phyloP scores from a whole-genome alignment of 2,797 vertebrate genomes.

The Propithecus deckenii region DNA sequence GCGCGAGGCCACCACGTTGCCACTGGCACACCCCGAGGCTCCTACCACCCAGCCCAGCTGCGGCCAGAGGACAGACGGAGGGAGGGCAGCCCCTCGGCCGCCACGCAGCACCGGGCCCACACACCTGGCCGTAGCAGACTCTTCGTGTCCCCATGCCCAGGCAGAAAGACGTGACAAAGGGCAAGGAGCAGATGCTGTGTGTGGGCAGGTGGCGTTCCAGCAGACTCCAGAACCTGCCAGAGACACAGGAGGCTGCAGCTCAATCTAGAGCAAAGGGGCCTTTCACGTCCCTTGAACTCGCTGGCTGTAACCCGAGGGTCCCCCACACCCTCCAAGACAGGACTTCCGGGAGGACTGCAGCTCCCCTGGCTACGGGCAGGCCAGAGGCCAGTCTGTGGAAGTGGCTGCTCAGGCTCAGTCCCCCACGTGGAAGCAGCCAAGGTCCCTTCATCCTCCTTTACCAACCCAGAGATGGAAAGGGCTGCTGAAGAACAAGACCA shows the following conservation, averaged over 20 bases:
- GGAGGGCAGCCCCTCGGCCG: background rate
- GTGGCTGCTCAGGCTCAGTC: background rate
- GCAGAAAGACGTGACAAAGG: conserved; percentile 94
- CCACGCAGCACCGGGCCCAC: background rate
- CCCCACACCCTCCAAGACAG: background rate
- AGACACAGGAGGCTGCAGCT: background rate
- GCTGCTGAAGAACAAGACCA: background rate
- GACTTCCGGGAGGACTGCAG: rapidly evolving
- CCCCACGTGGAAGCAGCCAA: background rate
- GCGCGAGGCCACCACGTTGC: rapidly evolving
- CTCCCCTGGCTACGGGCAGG: rapidly evolving
- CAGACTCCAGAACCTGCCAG: conserved; percentile 92
- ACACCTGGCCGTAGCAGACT: conserved; percentile 91
- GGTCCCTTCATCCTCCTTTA: background rate
- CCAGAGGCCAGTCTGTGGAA: background rate
- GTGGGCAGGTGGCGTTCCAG: conserved; percentile 87
- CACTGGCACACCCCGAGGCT: rapidly evolving
- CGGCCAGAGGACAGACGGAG: rapidly evolving
- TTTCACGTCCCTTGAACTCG: rapidly evolving
- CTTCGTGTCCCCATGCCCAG: conserved; percentile 92
- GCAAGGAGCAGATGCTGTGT: conserved; percentile 89
- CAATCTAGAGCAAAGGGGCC: background rate
- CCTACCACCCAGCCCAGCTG: background rate
- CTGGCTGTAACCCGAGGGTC: rapidly evolving
- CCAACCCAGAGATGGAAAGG: too few species aligned